A percentile compares a stretch with the other conserved stretches of the same genome.
Conservation (phyloP, 2,113 vertebrate genomes). For the Solea solea region DNA sequence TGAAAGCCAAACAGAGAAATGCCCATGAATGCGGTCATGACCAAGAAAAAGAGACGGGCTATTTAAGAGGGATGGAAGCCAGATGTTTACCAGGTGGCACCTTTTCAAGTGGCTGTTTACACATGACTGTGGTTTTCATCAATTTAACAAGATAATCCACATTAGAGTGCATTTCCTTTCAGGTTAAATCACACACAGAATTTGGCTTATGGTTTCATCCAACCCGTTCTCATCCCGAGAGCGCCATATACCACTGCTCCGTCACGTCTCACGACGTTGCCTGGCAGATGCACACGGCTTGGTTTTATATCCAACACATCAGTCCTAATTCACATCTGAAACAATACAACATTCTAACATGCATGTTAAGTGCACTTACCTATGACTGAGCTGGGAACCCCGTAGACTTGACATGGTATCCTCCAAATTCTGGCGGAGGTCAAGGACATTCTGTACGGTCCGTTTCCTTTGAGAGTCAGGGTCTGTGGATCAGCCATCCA, state of each 20-base stretch:
- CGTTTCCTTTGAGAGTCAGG: slow-evolving; percentile 97
- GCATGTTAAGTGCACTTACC: slow-evolving; percentile 74
- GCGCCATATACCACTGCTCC: too few species aligned
- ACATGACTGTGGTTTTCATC: slow-evolving; percentile 41
- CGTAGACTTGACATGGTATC: slow-evolving; percentile 97
- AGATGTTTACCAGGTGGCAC: slow-evolving; percentile 65
- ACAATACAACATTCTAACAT: not conserved
- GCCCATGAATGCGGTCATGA: slow-evolving; percentile 51
- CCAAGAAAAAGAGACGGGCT: slow-evolving; percentile 42
- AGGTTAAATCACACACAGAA: slow-evolving; percentile 3
- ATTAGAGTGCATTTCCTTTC: slow-evolving; percentile 1
- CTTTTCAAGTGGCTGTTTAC: slow-evolving; percentile 47
- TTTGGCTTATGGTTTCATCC: not conserved
- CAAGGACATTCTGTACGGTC: slow-evolving; percentile 96
- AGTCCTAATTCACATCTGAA: not conserved
- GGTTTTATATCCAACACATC: too few species aligned
- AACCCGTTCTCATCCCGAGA: too few species aligned
- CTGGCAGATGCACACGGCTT: too few species aligned
- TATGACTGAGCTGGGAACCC: slow-evolving; percentile 94
- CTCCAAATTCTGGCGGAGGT: slow-evolving; percentile 97
- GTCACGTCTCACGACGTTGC: too few species aligned
- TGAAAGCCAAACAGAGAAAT: slow-evolving; percentile 38
- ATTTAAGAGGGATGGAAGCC: slow-evolving; percentile 57
- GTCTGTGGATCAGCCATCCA: slow-evolving; percentile 78
- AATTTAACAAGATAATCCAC: slow-evolving; percentile 21